Percentiles rank a stretch among this genome's conserved stretches.
Conservation (phyloP, 1,140 invertebrate genomes). For the Drosophila burlai region DNA sequence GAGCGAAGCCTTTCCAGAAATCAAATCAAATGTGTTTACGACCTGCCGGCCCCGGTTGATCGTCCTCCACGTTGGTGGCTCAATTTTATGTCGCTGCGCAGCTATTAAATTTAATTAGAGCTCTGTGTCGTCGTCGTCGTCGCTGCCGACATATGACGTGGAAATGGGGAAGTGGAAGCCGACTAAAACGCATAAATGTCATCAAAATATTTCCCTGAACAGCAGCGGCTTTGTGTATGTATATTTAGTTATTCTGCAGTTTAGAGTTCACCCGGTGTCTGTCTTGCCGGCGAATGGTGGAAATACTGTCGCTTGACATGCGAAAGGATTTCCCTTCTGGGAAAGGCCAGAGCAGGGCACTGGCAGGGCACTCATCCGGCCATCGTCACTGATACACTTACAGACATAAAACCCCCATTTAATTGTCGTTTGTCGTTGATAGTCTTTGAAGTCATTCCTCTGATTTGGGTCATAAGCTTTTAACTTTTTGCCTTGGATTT, state of each 20-base stretch:
- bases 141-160: constrained; percentile 48
- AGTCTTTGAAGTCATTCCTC: constrained; percentile 39
- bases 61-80: constrained; percentile 66
- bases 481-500: constrained; percentile 1
- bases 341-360: constrained; percentile 42
- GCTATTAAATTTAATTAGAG: constrained; percentile 85
- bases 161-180: constrained; percentile 28
- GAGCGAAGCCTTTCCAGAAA: constrained; percentile 74
- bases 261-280: constrained; percentile 34
- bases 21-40: constrained; percentile 81
- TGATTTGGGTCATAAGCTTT: constrained; percentile 48
- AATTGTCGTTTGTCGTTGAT: constrained; percentile 50
- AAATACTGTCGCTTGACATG: constrained; percentile 70
- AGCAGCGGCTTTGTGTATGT: constrained; percentile 48
- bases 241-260: constrained; percentile 45
- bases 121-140: constrained; percentile 57
- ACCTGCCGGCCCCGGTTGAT: constrained; percentile 9
- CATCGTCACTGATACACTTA: constrained; percentile 27
- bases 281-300: constrained; percentile 40
- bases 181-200: constrained; percentile 70
- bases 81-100: constrained; percentile 66
- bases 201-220: constrained; percentile 70
- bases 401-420: constrained; percentile 43
- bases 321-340: constrained; percentile 70
- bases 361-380: constrained; percentile 29